Percentiles rank a stretch among this genome's conserved stretches.
Evolutionary conservation across 2,797 vertebrate genomes (phyloP).

Genomic region (Calcarius lapponicus): DNA sequence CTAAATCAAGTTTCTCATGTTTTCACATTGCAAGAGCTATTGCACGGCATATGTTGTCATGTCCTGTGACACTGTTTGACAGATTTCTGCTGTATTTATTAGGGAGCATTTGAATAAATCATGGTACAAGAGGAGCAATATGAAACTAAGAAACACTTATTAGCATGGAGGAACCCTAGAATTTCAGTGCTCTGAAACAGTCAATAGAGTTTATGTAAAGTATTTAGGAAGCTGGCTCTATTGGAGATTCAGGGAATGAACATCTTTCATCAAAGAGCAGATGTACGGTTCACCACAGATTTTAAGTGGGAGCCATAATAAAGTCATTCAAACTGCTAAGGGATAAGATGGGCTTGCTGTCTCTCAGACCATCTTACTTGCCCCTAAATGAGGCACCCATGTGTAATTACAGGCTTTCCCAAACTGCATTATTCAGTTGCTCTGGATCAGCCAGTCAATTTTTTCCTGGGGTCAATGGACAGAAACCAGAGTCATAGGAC

Average conservation of each 20-base stretch:
- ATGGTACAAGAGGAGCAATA: background rate
- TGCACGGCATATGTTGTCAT: background rate
- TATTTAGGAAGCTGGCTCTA: background rate
- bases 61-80: background rate
- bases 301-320: background rate
- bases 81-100: background rate
- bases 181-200: background rate
- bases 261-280: background rate
- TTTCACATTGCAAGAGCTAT: background rate
- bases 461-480: background rate
- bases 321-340: background rate
- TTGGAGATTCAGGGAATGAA: background rate
- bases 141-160: background rate
- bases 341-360: background rate
- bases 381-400: background rate
- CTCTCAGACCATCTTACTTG: background rate
- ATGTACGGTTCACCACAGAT: background rate
- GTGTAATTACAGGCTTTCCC: background rate
- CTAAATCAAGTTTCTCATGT: background rate
- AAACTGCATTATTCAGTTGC: background rate
- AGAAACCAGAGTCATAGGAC: accelerated
- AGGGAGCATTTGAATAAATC: background rate
- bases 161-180: background rate
- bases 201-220: background rate
- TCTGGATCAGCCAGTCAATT: background rate